Evolutionary conservation across 2,888 invertebrate species (phyloP), one percentile per base, ranked within the genome.

Genomic region (Archips xylosteana): DNA sequence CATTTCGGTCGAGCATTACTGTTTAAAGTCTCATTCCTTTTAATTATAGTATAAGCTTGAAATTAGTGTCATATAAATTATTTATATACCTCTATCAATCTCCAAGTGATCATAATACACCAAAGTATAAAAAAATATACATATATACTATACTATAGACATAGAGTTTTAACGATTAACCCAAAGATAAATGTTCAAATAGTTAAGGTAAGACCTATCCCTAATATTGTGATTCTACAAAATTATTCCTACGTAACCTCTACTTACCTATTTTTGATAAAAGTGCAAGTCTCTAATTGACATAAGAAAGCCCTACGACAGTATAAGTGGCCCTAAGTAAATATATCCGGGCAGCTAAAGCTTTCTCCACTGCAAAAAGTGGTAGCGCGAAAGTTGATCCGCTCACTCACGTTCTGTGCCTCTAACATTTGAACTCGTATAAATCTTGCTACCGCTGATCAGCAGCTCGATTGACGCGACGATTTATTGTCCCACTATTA

Each of bases 361-460:
- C 74, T 74, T 74, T 74, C 74, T 70, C 69, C 13, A 34, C 49
- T 62, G 47, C 15, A 70, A 74, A 70, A 61, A 74, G 65, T 70
- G 54, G 74, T 70, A 74, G 70, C 70, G 49, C 69, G 74, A 74
- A 74, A 74, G 74, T 74, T 36, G 65, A 51, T 70, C 70, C 74
- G 61, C 65, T 74, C 74, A 74, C 74, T 74, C 74, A 74, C 74
- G 74, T 74, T 74, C 65, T 54, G 74, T 54, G 69, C 74, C 51
- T 74, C 68, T 74, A 74, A 74, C 74, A 74, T 74, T 74, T 74
- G 69, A 74, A 74, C 74, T 74, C 61, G 74, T 72, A 68, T 70
- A 74, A 74, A 74, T 74, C 70, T 59, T 54, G 74, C 74, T 74
- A 70, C 74, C 54, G 70, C 61, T 70, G 74, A 74, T 74, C 74